Base-by-base conservation (phyloP, 2,888 invertebrate genomes). In the Marasmarcha lunaedactyla region DNA sequence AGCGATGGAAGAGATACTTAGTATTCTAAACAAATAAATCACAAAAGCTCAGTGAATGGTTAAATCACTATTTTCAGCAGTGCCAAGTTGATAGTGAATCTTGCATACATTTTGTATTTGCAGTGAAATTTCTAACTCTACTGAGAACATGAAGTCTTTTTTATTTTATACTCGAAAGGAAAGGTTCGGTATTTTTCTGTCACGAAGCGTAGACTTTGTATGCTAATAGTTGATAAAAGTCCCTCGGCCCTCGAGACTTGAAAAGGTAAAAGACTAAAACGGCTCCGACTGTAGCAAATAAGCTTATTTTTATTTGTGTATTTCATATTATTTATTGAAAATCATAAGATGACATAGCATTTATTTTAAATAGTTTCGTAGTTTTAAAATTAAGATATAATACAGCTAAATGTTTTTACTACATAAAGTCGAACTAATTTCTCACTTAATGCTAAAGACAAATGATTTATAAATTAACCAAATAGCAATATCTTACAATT, bases 131-230 rank as follows among this genome's bases (percentile, higher is more conserved):
- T 52, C 51, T 51, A 52, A 52, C 45, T 38, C 56, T 58, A 57
- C 57, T 51, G 54, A 48, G 53, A 55, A 47, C 50, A 50, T 46
- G 44, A 46, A 44, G 45, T 52, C 55, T 55, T 48, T 50, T 44
- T 52, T 54, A 51, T 57, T 56, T 51, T 54, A 50, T 36, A 48
- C 47, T 50, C 42, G 45, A 45, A 45, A 30, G 30, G 20, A 20
- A 38, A 42, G 41, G 42, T 42, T 57, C 44, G 42, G 46, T 46
- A 50, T 46, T 49, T 59, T 56, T 58, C 50, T 52, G 57, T 71
- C 72, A 72, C 71, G 71, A 73, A 63, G 6, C 49, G 42, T 39
- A 40, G 64, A 68, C 63, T 67, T 66, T 69, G 63, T 69, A 71
- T 71, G 66, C 61, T 65, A 71, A 71, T 67, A 59, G 57, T 55